Evolutionary conservation across 2,888 invertebrate species (phyloP).

Genomic region (Euproctis similis): DNA sequence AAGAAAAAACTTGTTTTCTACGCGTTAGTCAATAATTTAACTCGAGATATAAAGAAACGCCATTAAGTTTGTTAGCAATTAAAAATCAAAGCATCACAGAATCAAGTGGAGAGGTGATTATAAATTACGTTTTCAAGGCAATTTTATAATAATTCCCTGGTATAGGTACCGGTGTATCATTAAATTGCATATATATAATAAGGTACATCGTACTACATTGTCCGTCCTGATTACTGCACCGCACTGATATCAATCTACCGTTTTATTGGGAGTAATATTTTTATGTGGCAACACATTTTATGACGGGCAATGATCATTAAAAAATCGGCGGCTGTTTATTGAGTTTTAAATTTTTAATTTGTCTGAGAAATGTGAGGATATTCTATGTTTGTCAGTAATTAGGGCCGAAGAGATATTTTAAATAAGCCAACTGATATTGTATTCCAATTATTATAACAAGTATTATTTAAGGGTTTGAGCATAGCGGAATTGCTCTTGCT

Average conservation of each 20-base stretch:
- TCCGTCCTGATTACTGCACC: slow-evolving; percentile 10
- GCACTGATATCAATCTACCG: slow-evolving; percentile 29
- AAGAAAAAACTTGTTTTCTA: slow-evolving; percentile 3
- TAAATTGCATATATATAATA: slow-evolving; percentile 22
- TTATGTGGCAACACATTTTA: slow-evolving; percentile 21
- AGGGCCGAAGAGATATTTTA: too few species aligned
- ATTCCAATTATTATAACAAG: too few species aligned
- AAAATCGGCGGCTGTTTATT: slow-evolving; percentile 15
- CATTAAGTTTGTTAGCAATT: slow-evolving; percentile 6
- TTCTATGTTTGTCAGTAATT: too few species aligned
- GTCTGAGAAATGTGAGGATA: not conserved
- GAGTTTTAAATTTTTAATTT: slow-evolving; percentile 9
- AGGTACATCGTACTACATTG: slow-evolving; percentile 18
- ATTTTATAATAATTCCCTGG: slow-evolving; percentile 12
- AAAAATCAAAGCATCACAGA: slow-evolving; percentile 5
- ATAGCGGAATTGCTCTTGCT: too few species aligned
- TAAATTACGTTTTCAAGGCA: slow-evolving; percentile 9
- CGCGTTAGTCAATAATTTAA: too few species aligned
- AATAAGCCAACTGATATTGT: too few species aligned
- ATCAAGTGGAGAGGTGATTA: too few species aligned
- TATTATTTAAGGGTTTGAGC: too few species aligned
- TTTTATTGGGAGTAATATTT: slow-evolving; percentile 30
- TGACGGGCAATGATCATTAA: slow-evolving; percentile 14
- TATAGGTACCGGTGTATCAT: slow-evolving; percentile 10
- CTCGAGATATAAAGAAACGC: slow-evolving; percentile 2